Base-by-base conservation (phyloP, 2,797 vertebrate genomes). In the Pseudomugil gertrudae region DNA sequence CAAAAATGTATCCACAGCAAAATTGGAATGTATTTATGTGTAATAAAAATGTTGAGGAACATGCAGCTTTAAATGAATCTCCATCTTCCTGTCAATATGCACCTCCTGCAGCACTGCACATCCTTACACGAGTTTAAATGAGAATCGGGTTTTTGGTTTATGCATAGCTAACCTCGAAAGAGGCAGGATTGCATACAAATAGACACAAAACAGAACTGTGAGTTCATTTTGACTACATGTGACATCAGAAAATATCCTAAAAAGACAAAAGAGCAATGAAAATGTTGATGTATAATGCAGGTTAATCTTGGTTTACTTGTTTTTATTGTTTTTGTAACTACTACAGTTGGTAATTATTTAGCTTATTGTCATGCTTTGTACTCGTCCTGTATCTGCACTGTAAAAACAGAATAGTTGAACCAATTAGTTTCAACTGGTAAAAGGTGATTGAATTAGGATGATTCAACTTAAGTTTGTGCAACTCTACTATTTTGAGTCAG, bases 1-100 rank as follows among this genome's bases (percentile, higher is more conserved):
- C 55, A 57, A 10, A 33, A 66, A 59, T 48, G 11, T 63, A 59
- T 74, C 29, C 50, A 62, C 36, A 1, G 33, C 30, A 35, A 53
- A 72, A 66, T 63, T 72, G 50, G 27, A 66, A 81, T 13, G 48
- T 73, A 72, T 69, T 15, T 33, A 32, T 30, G 30, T 45, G 48
- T 54, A 19, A 56, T 24, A 51, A 58, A 48, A 61, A 70, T 19
- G 55, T 33, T 33, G 27, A 63, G 32, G 48, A 80, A 47, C 54
- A 60, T 5, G 58, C 3, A n/a, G 61, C 43, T 63, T 29, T 60
- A 66, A 70, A 81, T 73, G 47, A 77, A 63, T 73, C 61, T 45
- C 53, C 67, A 64, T 74, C 69, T 58, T 68, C 78, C 72, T 63
- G 63, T 67, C 63, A 60, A 26, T 60, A 70, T 36, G 45, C 27